Evolutionary conservation across 2,797 vertebrate genomes (phyloP).

Genomic region (Lepidocolaptes lacrymiger): DNA sequence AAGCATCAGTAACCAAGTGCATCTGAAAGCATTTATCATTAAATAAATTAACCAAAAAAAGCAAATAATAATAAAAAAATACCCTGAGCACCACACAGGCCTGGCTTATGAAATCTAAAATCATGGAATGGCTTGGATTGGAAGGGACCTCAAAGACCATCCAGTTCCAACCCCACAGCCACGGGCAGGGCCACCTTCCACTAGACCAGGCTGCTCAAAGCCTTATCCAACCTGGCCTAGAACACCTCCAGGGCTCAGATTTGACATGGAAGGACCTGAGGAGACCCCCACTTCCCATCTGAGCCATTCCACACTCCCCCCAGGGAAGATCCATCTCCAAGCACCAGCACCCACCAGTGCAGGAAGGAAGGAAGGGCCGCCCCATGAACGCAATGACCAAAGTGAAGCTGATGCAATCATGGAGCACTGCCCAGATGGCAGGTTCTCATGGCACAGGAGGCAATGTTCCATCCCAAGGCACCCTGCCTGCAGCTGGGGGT

Average conservation of each 20-base stretch:
- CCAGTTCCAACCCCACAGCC: not conserved
- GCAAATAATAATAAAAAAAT: not conserved
- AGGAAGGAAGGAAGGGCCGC: not conserved
- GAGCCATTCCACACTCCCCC: not conserved
- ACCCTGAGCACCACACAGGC: accelerated
- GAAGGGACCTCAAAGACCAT: not conserved
- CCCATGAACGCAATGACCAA: accelerated
- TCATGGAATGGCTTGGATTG: not conserved
- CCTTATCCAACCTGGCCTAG: not conserved
- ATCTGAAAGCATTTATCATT: not conserved
- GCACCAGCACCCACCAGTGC: accelerated
- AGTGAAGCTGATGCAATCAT: not conserved
- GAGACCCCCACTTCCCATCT: not conserved
- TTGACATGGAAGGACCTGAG: accelerated
- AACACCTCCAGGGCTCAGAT: not conserved
- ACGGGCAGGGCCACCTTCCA: not conserved
- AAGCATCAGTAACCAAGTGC: not conserved
- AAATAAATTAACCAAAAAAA: not conserved
- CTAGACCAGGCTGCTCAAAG: not conserved
- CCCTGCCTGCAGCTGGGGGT: not conserved
- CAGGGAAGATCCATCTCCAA: not conserved
- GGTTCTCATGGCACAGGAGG: not conserved
- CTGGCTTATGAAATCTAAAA: accelerated
- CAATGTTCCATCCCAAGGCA: not conserved
- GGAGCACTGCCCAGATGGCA: not conserved